phyloP scores from a whole-genome alignment of 2,888 invertebrate genomes.

The Eristalis arbustorum region DNA sequence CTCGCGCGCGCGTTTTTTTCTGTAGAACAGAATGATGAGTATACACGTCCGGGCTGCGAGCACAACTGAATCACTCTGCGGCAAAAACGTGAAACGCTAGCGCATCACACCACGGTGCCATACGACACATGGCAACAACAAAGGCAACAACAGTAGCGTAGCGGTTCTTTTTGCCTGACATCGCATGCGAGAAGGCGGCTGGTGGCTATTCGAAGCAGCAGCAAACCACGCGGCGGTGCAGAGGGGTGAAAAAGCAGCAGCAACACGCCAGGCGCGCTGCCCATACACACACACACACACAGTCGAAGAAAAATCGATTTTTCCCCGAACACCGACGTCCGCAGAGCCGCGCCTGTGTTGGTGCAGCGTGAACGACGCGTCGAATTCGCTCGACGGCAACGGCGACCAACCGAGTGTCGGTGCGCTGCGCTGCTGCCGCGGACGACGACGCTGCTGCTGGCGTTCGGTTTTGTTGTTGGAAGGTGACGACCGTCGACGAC shows the following conservation, averaged over 20 bases:
- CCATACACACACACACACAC: constrained; percentile 10
- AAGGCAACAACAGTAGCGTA: constrained; percentile 30
- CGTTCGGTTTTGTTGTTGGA: neutral
- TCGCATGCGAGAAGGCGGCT: constrained; percentile 44
- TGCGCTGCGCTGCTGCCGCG: neutral
- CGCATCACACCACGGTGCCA: constrained; percentile 49
- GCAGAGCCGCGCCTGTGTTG: constrained; percentile 15
- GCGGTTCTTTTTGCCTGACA: constrained; percentile 36
- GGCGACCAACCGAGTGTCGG: neutral
- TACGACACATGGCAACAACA: constrained; percentile 56
- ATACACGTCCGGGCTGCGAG: constrained; percentile 45
- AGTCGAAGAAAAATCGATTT: constrained; percentile 48
- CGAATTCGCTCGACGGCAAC: constrained; percentile 37
- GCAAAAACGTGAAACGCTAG: constrained; percentile 67
- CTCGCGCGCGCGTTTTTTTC: neutral
- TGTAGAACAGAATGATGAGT: constrained; percentile 9
- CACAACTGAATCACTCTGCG: constrained; percentile 66
- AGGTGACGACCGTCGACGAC: neutral
- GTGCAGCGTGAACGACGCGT: constrained; percentile 49
- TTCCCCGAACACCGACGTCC: constrained; percentile 36
- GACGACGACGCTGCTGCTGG: neutral
- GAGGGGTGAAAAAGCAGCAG: constrained; percentile 52
- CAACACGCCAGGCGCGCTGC: constrained; percentile 53
- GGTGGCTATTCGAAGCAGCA: neutral
- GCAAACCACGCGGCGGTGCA: constrained; percentile 40